Base-by-base conservation (phyloP, 2,113 vertebrate genomes). In the Centropus unirufus region DNA sequence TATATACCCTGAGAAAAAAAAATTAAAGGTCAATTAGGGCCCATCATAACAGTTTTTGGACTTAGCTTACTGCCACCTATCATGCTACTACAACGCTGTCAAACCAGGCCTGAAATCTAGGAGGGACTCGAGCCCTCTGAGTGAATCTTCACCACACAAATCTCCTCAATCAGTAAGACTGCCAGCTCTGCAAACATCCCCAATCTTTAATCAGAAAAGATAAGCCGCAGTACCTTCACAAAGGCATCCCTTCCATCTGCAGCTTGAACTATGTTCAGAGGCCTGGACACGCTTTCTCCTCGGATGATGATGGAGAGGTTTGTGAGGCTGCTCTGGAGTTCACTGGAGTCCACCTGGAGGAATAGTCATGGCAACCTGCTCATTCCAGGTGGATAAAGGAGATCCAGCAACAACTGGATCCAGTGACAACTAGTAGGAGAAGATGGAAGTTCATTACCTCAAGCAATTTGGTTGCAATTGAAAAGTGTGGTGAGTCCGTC, bases 171-270 rank as follows among this genome's bases (percentile, higher is more conserved):
- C n/a, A 58, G 46, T 29, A 63, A 52, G 59, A 87, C 36, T 55
- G 55, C 55, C 34, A 70, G 29, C 26, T 88, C 77, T 83, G 75
- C 57, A 82, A 83, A 49, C 30, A 85, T 59, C 30, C 8, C 13
- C 20, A 30, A 1, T 24, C 76, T 72, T 83, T 32, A 59, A 36
- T 34, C 20, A 59, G 12, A 19, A 47, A 36, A 57, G 36, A 8
- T 12, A 75, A 69, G n/a, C 58, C 85, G 6, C 34, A 36, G 27
- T 92, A 99, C 99, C 98, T 99, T 99, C 92, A 98, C 98, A 89
- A 99, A 99, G 55, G 99, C 99, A 16, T 99, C 98, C 87, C 98
- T 98, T 70, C 98, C 98, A 30, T 98, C 98, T 36, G 98, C 85
- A 14, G 99, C 99, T 97, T 99, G 99, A 39, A 64, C 49, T 8